Evolutionary conservation across 2,113 vertebrate species (phyloP).

Genomic region (Danio rerio): GRCz12tu NC_133194.1:40982001-40982500

Average conservation of each 20-base stretch:
- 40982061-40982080: slow-evolving; percentile 44
- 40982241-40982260: slow-evolving; percentile 53
- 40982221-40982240: background rate
- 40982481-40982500: background rate
- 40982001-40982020: background rate
- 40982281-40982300: slow-evolving; percentile 1
- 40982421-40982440: slow-evolving; percentile 4
- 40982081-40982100: background rate
- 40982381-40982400: background rate
- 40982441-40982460: background rate
- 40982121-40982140: slow-evolving; percentile 28
- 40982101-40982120: slow-evolving; percentile 30
- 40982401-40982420: slow-evolving; percentile 1
- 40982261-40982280: slow-evolving; percentile 34
- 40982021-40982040: slow-evolving; percentile 9
- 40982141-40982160: slow-evolving; percentile 54
- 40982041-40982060: slow-evolving; percentile 53
- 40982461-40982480: background rate
- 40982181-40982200: background rate
- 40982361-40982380: slow-evolving; percentile 37
- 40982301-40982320: slow-evolving; percentile 35
- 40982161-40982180: slow-evolving; percentile 35
- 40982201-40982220: background rate
- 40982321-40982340: slow-evolving; percentile 42
- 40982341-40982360: slow-evolving; percentile 26